A percentile compares a stretch with the other conserved stretches of the same genome.
Conservation (phyloP, 2,888 invertebrate genomes). For the Trileptium ribeirensis region DNA sequence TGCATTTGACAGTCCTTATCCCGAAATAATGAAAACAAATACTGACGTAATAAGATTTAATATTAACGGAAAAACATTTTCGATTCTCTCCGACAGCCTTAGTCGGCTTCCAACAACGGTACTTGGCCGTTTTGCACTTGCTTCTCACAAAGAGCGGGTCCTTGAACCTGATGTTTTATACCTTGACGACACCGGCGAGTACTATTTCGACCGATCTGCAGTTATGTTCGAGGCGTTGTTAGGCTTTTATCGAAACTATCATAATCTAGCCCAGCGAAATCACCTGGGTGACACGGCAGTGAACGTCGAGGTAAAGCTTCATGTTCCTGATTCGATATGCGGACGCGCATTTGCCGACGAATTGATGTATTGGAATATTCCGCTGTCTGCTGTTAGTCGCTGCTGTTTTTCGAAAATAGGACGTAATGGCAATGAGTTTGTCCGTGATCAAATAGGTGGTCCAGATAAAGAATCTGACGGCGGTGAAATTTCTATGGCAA, state of each 20-base stretch:
- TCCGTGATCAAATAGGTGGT: too few relatives aligned
- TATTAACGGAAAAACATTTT: neutral
- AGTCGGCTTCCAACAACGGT: neutral
- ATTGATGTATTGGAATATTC: neutral
- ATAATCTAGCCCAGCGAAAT: too few relatives aligned
- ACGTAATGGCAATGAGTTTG: too few relatives aligned
- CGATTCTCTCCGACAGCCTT: neutral
- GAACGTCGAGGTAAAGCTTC: neutral
- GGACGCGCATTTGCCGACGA: neutral
- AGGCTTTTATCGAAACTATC: neutral
- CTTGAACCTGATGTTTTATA: neutral
- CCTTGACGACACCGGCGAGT: neutral
- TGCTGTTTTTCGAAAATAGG: too few relatives aligned
- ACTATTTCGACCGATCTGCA: neutral
- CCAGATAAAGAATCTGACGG: too few relatives aligned
- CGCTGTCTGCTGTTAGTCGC: neutral
- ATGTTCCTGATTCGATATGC: neutral
- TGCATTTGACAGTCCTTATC: too few relatives aligned
- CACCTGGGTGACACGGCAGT: too few relatives aligned
- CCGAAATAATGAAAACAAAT: neutral
- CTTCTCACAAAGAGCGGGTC: neutral
- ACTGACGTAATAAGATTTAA: neutral
- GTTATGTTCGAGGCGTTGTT: neutral
- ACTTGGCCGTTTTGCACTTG: neutral
- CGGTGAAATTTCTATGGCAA: too few relatives aligned